Evolutionary conservation across 2,888 invertebrate species (phyloP).

Genomic region (Pterostichus niger): DNA sequence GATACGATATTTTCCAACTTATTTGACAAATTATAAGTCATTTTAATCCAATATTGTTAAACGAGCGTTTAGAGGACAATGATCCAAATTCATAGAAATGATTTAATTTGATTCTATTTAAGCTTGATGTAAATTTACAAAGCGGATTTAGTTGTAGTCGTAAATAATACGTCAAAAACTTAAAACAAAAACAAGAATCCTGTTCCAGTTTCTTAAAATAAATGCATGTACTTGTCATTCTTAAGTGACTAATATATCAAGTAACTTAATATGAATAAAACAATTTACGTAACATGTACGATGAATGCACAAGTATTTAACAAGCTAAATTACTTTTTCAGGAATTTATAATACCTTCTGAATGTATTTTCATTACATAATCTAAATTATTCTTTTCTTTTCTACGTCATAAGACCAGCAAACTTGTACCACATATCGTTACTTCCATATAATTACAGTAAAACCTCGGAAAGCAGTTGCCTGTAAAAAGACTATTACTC

Average conservation of each 20-base stretch:
- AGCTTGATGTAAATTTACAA: too few relatives aligned
- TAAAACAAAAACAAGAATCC: constrained; percentile 1
- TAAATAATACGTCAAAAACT: neutral
- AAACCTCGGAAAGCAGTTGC: constrained; percentile 31
- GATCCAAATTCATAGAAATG: too few relatives aligned
- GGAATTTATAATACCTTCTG: neutral
- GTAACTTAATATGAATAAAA: constrained; percentile 13
- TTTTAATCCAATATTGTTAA: too few relatives aligned
- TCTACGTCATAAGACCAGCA: too few relatives aligned
- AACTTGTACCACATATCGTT: constrained; percentile 21
- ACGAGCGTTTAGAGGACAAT: too few relatives aligned
- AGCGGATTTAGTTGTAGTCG: too few relatives aligned
- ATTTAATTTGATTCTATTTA: too few relatives aligned
- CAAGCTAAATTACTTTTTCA: constrained; percentile 1
- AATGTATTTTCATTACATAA: neutral
- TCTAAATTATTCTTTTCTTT: constrained; percentile 26
- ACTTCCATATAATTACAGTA: constrained; percentile 36
- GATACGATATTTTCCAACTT: too few relatives aligned
- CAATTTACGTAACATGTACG: neutral
- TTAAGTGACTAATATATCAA: constrained; percentile 5
- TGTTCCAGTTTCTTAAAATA: constrained; percentile 7
- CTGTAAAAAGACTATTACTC: constrained; percentile 48
- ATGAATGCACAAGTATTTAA: neutral
- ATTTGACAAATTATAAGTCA: too few relatives aligned
- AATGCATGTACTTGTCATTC: constrained; percentile 4